Evolutionary conservation across 2,113 vertebrate species (phyloP), one percentile per base, ranked within the genome.

Genomic region (Halcyon senegalensis): DNA sequence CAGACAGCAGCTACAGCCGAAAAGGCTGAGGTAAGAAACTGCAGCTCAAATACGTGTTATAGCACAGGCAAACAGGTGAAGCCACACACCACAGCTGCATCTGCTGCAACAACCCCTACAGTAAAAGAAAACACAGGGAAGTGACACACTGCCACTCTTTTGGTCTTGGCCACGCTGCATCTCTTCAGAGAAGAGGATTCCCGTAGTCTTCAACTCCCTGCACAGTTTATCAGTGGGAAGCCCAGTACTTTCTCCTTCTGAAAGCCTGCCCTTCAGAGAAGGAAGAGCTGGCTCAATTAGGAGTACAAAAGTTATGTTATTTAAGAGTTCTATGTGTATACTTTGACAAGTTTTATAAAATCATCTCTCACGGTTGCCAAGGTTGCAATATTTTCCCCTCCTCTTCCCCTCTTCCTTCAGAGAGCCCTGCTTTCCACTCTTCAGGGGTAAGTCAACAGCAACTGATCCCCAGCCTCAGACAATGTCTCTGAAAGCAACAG

Each of bases 401-500:
- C 23, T 43, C 41, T 70, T 41, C 10, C 33, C 16, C 23, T 43
- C 41, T 70, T 41, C 10, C 69, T 74, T 39, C 33, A 46, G 16
- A 51, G 48, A 83, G 86, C 25, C 7, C 53, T 18, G 14, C 25
- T 64, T 79, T 17, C 33, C 27, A 50, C 16, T 30, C 28, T 27
- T n/a, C 19, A 80, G 31, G 16, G 18, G 1, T 28, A 27, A 58
- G 20, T 17, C 10, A 15, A 50, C 4, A 83, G 39, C 8, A 66
- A 56, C 39, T 35, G 15, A 41, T 80, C 12, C 28, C 48, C 79
- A 92, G 20, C 9, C 63, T 48, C 78, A 58, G 39, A 82, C 31
- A 59, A 4, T 9, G 13, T 28, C 59, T 80, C 55, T 51, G 58
- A 63, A 73, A 60, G 76, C 1, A 0, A 53, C 0, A 39, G 30